A percentile compares a stretch with the other conserved stretches of the same genome.
Conservation (phyloP, 2,888 invertebrate genomes). For the Drosophila acutilabella region DNA sequence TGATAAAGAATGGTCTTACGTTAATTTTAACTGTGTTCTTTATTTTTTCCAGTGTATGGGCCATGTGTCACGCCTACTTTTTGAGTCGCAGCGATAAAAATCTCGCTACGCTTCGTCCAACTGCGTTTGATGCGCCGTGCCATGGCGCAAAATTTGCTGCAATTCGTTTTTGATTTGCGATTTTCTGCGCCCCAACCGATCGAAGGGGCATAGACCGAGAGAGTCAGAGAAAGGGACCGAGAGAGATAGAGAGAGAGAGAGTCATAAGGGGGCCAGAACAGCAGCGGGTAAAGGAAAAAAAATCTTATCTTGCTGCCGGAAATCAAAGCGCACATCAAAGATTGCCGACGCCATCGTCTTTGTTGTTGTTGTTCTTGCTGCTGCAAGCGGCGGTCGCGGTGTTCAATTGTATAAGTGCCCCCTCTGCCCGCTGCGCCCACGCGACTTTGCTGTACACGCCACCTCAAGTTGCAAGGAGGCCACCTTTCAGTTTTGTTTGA, state of each 20-base stretch:
- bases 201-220: neutral
- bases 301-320: slow-evolving; percentile 82
- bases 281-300: slow-evolving; percentile 28
- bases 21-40: neutral
- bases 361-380: slow-evolving; percentile 18
- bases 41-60: neutral
- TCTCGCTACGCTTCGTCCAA: slow-evolving; percentile 60
- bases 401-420: slow-evolving; percentile 58
- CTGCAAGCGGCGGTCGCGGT: slow-evolving; percentile 60
- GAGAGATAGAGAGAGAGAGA: slow-evolving; percentile 7
- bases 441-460: slow-evolving; percentile 28
- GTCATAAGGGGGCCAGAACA: slow-evolving; percentile 25
- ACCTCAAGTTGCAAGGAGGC: slow-evolving; percentile 27
- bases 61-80: slow-evolving; percentile 55
- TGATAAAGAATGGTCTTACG: no score
- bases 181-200: slow-evolving; percentile 33
- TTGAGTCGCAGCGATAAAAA: slow-evolving; percentile 56
- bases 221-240: neutral
- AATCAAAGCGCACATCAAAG: slow-evolving; percentile 82
- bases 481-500: slow-evolving; percentile 69
- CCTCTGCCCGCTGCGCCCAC: slow-evolving; percentile 41
- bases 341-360: slow-evolving; percentile 59
- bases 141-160: slow-evolving; percentile 57
- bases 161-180: slow-evolving; percentile 74
- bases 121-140: slow-evolving; percentile 52